Base-by-base conservation (phyloP, 2,888 invertebrate species). In the Hypsopygia costalis region DNA sequence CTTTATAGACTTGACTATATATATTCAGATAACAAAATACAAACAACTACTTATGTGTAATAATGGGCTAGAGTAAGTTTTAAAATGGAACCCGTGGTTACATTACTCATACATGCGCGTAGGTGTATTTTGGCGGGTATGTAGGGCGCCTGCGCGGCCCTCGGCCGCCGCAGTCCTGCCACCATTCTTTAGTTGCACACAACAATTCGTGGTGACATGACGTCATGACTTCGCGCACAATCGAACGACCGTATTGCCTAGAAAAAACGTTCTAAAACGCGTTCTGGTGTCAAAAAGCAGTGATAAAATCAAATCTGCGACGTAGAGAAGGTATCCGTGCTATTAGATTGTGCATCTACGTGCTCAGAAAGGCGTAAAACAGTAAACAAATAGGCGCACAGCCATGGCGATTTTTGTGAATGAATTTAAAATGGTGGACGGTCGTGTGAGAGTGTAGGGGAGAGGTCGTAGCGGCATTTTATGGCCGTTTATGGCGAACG, bases 391-490 rank as follows among this genome's bases (percentile, higher is more conserved):
- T 79, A 79, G 61, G 62, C 47, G 58, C 52, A 72, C 53, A 74
- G 71, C 62, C 63, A 72, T 69, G 79, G 79, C 76, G 74, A 81
- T 81, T 87, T 85, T 88, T 87, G 87, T 88, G 87, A 88, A 88
- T 88, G 87, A 87, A 86, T 76, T 81, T 86, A 88, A 87, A 79
- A 88, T 88, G 87, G 87, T 81, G 85, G 87, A 74, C 77, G 73
- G 48, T 52, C 61, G 56, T 65, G 69, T 71, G 76, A 69, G 72
- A 67, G 66, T 66, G 69, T 67, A 58, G 59, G 64, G 62, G 67
- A 66, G 68, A 60, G 55, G 55, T 68, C 51, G 64, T 65, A 47
- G 52, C 63, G 33, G 40, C 51, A 49, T 74, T 75, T 68, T 60
- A 56, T 71, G 62, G 54, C 64, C 55, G 53, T 60, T 61, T 60